Evolutionary conservation across 2,797 vertebrate genomes (phyloP), one percentile per base, ranked within the genome.

Genomic region (Vireo griseus): DNA sequence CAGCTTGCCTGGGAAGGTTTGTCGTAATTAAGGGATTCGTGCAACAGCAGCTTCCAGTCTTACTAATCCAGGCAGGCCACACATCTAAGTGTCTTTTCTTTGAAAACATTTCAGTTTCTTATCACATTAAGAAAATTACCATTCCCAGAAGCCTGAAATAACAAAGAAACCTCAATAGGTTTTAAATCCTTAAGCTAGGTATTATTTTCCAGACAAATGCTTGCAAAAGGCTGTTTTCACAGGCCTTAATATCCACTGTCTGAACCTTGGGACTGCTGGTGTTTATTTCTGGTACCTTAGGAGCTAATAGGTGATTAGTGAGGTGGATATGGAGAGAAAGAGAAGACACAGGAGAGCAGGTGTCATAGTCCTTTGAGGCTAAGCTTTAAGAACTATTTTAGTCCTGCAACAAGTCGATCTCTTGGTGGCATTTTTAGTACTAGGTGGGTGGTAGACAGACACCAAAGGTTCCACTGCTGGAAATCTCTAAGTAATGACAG

Each of bases 281-380:
- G 97, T 97, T 97, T 97, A 96, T 96, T 97, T 98, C 97, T 97
- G 69, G 57, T 90, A 78, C 77, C 77, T 90, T 87, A 72, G 78
- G 65, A 94, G 86, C 90, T 97, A 97, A 95, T 47, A 96, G 94
- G 93, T 33, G 95, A 97, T 98, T 97, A 97, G 94, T 37, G 44
- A 29, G 59, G 90, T 57, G 79, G 87, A 95, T 71, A 90, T 9
- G 72, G 84, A 96, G 90, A 82, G 89, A 93, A 89, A 89, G 82
- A 92, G 63, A 95, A 89, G 94, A 85, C 87, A 51, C 0, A 2
- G 54, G 77, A 80, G 52, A 95, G 71, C 97, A 97, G 97, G 95
- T 96, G 97, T 94, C 92, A 73, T 11, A 51, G 55, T 62, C 77
- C 83, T 88, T 48, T 4, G 2, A 91, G 76, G 66, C 62, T 74